Base-by-base conservation (phyloP, 1,140 invertebrate species). In the Caerostris extrusa region DNA sequence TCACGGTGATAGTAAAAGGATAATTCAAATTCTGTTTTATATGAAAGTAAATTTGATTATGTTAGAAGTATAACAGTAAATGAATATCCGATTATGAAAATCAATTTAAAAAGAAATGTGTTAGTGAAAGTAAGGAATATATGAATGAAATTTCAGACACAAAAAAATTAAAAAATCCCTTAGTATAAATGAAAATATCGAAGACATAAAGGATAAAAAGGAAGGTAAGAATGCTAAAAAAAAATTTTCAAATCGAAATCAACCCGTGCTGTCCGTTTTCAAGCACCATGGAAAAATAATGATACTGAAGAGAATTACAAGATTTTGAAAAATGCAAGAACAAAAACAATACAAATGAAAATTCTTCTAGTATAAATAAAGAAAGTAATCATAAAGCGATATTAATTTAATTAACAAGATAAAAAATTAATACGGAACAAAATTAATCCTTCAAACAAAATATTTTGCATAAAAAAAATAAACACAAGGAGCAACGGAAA, bases 11-110 rank as follows among this genome's bases (percentile, higher is more conserved):
- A 61, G 8, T 17, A 10, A 64, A 64, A 14, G 4, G 14, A 17
- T n/a, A 64, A 88, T 88, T 53, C 60, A 17, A 53, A 17, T 57
- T 90, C 19, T 7, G 57, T 53, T 34, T 34, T 7, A 6, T 5
- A 2, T 53, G 1, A 14, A 4, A 61, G 53, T 82, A 82, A 50
- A 91, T 91, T 91, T 91, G 90, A 91, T 19, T 91, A 91, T 60
- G 90, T 91, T 14, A 81, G 60, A 82, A 91, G 82, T 60, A 50
- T 55, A 77, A 82, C 5, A 34, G 34, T 17, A 53, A 5, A 12
- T 50, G 5, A 50, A 77, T 12, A 5, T 12, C 34, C 71, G 12
- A 50, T 77, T 5, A 50, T 50, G 12, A 57, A 58, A 17, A 19
- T 7, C 57, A 17, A 17, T 3, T 7, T 83, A 19, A 56, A 53